A percentile compares a stretch with the other conserved stretches of the same genome.
Conservation (phyloP, 2,797 vertebrate species). For the Helicolenus hilgendorfi region DNA sequence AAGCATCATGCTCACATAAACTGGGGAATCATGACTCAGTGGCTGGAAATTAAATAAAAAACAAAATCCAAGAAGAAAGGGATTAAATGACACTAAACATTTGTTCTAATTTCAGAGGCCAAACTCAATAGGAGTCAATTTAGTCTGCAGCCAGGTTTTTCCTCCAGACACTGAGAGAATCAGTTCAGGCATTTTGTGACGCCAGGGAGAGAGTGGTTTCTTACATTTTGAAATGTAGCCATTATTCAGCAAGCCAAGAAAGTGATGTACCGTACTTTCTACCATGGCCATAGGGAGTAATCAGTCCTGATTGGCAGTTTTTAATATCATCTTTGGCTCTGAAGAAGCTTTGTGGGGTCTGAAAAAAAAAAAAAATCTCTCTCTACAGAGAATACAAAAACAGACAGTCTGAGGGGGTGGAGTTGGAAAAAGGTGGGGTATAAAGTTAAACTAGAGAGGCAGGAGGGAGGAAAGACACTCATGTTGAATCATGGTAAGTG, state of each 20-base stretch:
- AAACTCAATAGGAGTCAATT: not conserved
- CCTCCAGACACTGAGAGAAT: not conserved
- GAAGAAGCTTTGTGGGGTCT: not conserved
- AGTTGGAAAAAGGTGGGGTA: not conserved
- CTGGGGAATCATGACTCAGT: conserved; percentile 20
- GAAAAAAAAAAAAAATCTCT: not conserved
- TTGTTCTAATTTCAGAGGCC: conserved; percentile 5
- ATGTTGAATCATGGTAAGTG: not conserved
- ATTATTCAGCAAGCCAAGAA: not conserved
- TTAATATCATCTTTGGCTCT: not conserved
- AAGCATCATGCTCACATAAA: not conserved
- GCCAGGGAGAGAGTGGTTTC: not conserved
- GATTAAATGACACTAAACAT: conserved; percentile 3
- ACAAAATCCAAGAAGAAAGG: not conserved
- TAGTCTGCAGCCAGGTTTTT: not conserved
- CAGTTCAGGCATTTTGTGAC: not conserved
- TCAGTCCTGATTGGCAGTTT: not conserved
- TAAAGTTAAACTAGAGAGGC: not conserved
- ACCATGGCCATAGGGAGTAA: not conserved
- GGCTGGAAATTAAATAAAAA: not conserved
- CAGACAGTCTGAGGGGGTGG: not conserved
- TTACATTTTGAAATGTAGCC: not conserved
- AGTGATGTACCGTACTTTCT: not conserved
- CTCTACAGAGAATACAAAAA: not conserved
- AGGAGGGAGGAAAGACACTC: not conserved